Evolutionary conservation across 2,113 vertebrate species (phyloP).

Genomic region (Archocentrus centrarchus): DNA sequence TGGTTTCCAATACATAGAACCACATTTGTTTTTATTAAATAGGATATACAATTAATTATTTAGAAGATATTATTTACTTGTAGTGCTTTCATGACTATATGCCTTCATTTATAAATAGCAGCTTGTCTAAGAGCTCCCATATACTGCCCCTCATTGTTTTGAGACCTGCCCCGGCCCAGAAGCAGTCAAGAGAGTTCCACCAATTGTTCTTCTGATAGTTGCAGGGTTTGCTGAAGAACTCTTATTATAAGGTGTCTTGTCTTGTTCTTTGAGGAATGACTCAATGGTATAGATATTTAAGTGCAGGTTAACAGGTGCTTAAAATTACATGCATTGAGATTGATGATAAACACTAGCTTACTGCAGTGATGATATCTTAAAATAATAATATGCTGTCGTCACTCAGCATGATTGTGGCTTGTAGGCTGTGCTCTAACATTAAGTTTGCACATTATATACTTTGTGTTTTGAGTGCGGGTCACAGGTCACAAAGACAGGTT

Average conservation of each 20-base stretch:
- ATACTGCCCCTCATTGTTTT: slow-evolving; percentile 50
- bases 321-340: neutral
- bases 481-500: neutral
- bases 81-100: neutral
- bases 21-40: neutral
- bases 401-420: neutral
- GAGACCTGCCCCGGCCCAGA: slow-evolving; percentile 6
- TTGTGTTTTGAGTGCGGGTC: no score
- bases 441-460: no score
- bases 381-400: neutral
- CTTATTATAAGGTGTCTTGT: slow-evolving; percentile 8
- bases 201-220: slow-evolving; percentile 65
- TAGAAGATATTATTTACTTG: neutral
- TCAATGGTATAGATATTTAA: slow-evolving; percentile 3
- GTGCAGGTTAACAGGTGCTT: slow-evolving; percentile 23
- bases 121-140: neutral
- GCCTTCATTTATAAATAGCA: neutral
- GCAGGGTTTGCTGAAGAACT: slow-evolving; percentile 25
- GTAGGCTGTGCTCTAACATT: neutral
- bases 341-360: slow-evolving; percentile 5
- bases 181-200: slow-evolving; percentile 61
- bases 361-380: neutral
- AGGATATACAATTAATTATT: neutral
- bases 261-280: slow-evolving; percentile 32
- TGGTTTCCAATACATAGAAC: neutral